Base-by-base conservation (phyloP, 2,888 invertebrate genomes). In the Cheilosia scutellata region DNA sequence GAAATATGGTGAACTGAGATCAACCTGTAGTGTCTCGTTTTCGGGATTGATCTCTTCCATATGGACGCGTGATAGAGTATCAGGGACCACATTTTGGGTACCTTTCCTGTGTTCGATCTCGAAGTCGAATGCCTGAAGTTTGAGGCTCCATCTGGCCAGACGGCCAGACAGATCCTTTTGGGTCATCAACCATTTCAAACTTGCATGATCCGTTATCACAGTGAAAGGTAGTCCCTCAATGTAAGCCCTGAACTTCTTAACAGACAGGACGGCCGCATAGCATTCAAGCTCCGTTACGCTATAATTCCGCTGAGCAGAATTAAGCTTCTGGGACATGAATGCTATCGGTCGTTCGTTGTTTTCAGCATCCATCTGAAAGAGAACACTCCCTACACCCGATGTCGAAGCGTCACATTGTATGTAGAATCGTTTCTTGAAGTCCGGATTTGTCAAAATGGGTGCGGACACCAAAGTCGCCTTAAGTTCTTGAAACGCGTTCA, bases 271-370 rank as follows among this genome's bases (percentile, higher is more conserved):
- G 49, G 49, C 49, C 49, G 49, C 49, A 20, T 25, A 51, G 49
- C 49, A 25, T 27, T 9, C 51, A 16, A 11, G 9, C 2, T 49
- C 7, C 4, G 16, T 51, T 4, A 13, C 25, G 13, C 25, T 51
- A 0, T 25, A 51, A 16, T 25, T 51, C 2, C 25, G 49, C 11
- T 51, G 44, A 0, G 44, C 44, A 5, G 44, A 11, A 11, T 37
- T 37, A 5, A 25, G 51, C 51, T 51, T 51, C 27, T 27, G 51
- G 13, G 27, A 51, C 44, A 44, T 44, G 16, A 44, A 44, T 44
- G 44, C 44, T 44, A 44, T 44, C 4, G 37, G 37, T 4, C 51
- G 27, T 27, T 27, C 13, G 11, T 29, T 25, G 13, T 51, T 25
- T 4, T 25, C 51, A 25, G 20, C 16, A 16, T 37, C 33, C 16